phyloP scores from a whole-genome alignment of 1,140 invertebrate species.

The Drosophila sp. region DNA sequence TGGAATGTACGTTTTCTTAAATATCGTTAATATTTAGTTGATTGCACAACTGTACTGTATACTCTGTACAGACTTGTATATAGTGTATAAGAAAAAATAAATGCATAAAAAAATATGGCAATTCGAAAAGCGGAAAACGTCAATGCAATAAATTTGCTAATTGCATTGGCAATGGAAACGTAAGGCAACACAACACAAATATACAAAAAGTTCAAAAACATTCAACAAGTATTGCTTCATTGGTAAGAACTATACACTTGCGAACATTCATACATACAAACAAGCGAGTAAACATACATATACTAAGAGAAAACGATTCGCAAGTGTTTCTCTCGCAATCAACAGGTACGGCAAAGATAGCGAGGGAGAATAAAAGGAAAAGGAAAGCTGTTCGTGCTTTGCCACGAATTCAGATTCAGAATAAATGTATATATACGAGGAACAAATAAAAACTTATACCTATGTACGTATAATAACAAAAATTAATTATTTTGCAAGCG shows the following conservation, averaged over 20 bases:
- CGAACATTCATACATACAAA: slow-evolving; percentile 4
- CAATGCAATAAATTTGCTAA: slow-evolving; percentile 69
- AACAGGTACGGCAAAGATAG: slow-evolving; percentile 42
- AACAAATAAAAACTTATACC: background rate
- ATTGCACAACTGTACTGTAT: slow-evolving; percentile 31
- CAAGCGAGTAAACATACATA: background rate
- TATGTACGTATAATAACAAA: slow-evolving; percentile 22
- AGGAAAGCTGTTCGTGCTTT: slow-evolving; percentile 35
- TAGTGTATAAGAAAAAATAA: slow-evolving; percentile 27
- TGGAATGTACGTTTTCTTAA: no score
- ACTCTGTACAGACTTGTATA: slow-evolving; percentile 9
- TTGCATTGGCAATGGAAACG: slow-evolving; percentile 75
- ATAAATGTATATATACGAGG: slow-evolving; percentile 4
- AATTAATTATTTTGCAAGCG: slow-evolving; percentile 50
- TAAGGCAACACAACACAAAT: slow-evolving; percentile 36
- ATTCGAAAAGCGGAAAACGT: slow-evolving; percentile 58
- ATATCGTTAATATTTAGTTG: slow-evolving; percentile 6
- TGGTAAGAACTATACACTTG: slow-evolving; percentile 47
- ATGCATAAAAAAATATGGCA: slow-evolving; percentile 36
- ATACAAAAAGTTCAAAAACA: slow-evolving; percentile 68
- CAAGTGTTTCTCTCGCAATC: slow-evolving; percentile 35
- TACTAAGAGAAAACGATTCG: slow-evolving; percentile 35
- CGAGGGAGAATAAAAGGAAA: slow-evolving; percentile 20
- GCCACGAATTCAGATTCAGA: slow-evolving; percentile 39
- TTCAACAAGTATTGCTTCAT: slow-evolving; percentile 74